Percentiles rank a stretch among this genome's conserved stretches.
These are phyloP conservation scores for Alectoris magna DNA, from an alignment of 2,797 vertebrate genomes.

Conservation along the genomic window DNA sequence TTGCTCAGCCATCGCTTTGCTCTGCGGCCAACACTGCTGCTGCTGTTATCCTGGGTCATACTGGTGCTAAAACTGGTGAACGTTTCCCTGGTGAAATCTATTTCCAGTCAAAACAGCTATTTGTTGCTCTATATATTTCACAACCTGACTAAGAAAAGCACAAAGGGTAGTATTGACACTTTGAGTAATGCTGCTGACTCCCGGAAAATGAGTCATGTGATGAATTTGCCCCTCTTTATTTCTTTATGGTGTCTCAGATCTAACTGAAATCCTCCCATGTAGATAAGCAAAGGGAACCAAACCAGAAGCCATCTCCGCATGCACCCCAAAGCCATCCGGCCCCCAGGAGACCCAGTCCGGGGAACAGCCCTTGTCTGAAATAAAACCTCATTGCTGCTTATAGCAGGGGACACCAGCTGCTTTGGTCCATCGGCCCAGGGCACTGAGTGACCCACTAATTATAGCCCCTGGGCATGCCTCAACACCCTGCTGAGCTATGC, in stretches of 20 bases:
- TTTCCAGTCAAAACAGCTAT: conserved; percentile 31
- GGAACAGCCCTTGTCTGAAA: neutral
- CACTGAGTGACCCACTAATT: conserved; percentile 24
- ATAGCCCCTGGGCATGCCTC: neutral
- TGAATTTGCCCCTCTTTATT: neutral
- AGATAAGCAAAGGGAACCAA: neutral
- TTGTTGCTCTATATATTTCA: neutral
- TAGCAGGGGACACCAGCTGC: fast-evolving
- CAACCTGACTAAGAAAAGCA: neutral
- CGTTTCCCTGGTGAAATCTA: conserved; percentile 24
- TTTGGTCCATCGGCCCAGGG: neutral
- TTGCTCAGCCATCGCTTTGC: neutral
- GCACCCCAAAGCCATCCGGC: neutral
- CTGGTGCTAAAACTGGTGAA: neutral
- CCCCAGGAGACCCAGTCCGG: neutral
- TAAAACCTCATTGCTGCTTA: neutral
- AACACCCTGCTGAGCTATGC: neutral
- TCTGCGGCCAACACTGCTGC: neutral
- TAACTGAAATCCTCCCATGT: neutral
- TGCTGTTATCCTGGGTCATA: neutral
- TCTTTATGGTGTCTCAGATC: neutral
- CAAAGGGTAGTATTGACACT: neutral
- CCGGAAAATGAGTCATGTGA: neutral
- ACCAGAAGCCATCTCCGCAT: neutral
- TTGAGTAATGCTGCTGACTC: neutral